Conservation (phyloP, 2,888 invertebrate species). For the Ophion ventricosus region DNA sequence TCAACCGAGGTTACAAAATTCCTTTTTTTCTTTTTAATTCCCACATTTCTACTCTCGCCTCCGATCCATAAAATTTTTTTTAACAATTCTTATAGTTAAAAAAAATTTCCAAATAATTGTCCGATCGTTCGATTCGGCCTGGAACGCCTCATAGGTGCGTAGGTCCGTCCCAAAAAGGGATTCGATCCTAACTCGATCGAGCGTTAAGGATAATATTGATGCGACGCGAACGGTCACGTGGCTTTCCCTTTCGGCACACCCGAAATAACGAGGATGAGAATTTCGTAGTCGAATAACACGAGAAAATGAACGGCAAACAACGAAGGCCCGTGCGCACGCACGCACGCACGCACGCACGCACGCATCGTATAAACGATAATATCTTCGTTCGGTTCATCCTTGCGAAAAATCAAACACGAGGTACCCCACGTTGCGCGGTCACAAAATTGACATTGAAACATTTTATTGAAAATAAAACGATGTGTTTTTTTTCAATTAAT, state of each 20-base stretch:
- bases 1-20: too few species aligned
- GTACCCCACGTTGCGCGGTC: background rate
- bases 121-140: background rate
- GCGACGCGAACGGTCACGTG: constrained; percentile 61
- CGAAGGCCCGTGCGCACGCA: constrained; percentile 16
- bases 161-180: constrained; percentile 55
- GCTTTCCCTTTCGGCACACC: constrained; percentile 35
- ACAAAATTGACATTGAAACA: background rate
- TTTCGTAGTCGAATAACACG: constrained; percentile 42
- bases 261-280: constrained; percentile 47
- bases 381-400: constrained; percentile 5
- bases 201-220: constrained; percentile 73
- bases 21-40: background rate
- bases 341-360: constrained; percentile 6
- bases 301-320: constrained; percentile 44
- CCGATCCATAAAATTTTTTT: too few species aligned
- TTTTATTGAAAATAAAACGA: background rate
- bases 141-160: background rate
- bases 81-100: too few species aligned
- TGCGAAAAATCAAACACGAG: constrained; percentile 23
- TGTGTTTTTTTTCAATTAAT: background rate
- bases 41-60: too few species aligned
- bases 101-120: background rate
- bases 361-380: constrained; percentile 7
- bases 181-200: constrained; percentile 67